Evolutionary conservation across 2,888 invertebrate genomes (phyloP), one percentile per base, ranked within the genome.

Genomic region (Hydrotaea diabolus): DNA sequence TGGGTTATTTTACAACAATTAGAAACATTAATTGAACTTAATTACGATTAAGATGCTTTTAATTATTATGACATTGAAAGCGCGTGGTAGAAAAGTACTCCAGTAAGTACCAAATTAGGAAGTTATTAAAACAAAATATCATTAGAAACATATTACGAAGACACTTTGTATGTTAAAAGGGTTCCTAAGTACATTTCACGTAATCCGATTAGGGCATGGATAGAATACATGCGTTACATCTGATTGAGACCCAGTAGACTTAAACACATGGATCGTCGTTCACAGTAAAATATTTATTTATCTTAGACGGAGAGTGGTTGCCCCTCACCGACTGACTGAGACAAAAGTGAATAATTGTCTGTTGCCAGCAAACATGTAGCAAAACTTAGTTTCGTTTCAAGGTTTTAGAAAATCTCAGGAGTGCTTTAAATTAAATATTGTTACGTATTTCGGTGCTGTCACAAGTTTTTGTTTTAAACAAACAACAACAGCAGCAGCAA

Each of bases 11-110:
- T 36, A 62, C 15, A 62, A 62, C 15, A 62, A 62, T 62, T 26
- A 55, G 55, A 1, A 72, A 55, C 21, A 55, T 72, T 55, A 72
- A 72, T 55, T 72, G 72, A 72, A 55, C 31, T 55, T 55, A 72
- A 72, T 72, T 72, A 53, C 55, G 55, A 17, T 72, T 19, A 31
- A 55, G 72, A 55, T 72, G 55, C 11, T 31, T 31, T n/a, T 55
- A 53, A 36, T 62, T 62, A 62, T 31, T 62, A 5, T 62, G 62
- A 9, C 59, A 23, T 59, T 62, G 26, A 62, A 62, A 62, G 3
- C 31, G 9, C n/a, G 17, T n/a, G n/a, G n/a, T n/a, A n/a, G n/a
- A n/a, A n/a, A n/a, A n/a, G n/a, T n/a, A n/a, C n/a, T n/a, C n/a
- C 21, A 8, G 62, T 36, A 62, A 62, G 62, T 36, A 36, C 5